phyloP scores from a whole-genome alignment of 2,113 vertebrate species.

The Pterophyllum scalare region DNA sequence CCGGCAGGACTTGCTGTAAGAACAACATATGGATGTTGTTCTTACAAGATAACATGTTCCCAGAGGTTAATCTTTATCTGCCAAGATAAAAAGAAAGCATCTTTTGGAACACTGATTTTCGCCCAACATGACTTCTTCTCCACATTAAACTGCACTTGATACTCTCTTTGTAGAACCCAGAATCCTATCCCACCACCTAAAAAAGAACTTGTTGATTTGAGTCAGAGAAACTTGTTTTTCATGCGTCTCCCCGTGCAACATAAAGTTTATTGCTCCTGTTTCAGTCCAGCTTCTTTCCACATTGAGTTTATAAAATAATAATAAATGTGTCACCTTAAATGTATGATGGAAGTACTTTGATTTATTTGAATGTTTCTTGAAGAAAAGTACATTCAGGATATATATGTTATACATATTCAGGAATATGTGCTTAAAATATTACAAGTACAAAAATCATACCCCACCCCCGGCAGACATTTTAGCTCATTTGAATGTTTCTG shows the following conservation, averaged over 20 bases:
- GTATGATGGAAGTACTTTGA: not conserved
- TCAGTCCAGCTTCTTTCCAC: not conserved
- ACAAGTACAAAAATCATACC: not conserved
- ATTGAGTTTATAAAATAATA: not conserved
- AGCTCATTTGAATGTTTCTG: no score
- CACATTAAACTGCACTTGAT: conserved; percentile 4
- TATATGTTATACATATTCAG: not conserved
- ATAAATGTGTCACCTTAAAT: not conserved
- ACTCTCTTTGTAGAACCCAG: not conserved
- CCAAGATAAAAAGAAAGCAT: not conserved
- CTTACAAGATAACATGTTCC: conserved; percentile 8
- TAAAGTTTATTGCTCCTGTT: not conserved
- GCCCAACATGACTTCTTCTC: not conserved
- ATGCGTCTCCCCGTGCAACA: not conserved
- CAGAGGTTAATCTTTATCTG: conserved; percentile 2
- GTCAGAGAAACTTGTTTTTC: not conserved
- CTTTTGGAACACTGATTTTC: conserved; percentile 11
- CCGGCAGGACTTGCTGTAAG: not conserved
- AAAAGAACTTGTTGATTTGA: not conserved
- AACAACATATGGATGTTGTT: conserved; percentile 5
- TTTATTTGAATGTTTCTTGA: not conserved
- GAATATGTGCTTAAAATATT: not conserved
- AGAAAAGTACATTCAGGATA: not conserved
- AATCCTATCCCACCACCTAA: not conserved
- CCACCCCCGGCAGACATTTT: no score